These are phyloP conservation scores for Anhinga anhinga DNA, from an alignment of 2,113 vertebrate genomes.

Conservation along the genomic window DNA sequence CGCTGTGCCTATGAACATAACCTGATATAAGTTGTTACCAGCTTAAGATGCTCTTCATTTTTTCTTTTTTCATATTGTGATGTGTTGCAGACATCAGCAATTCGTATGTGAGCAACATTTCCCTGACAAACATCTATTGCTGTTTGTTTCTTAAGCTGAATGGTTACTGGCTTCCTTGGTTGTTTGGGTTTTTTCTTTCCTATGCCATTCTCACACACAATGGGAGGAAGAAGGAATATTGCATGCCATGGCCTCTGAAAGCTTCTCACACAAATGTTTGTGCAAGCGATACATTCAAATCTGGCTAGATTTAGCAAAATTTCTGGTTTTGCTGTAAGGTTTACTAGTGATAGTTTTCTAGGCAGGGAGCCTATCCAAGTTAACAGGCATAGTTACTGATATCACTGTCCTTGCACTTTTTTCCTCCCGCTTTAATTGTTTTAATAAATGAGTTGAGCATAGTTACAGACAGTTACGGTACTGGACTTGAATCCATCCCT, in stretches of 20 bases:
- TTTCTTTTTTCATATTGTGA: background rate
- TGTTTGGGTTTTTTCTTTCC: background rate
- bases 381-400: background rate
- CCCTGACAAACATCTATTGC: background rate
- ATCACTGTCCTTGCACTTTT: background rate
- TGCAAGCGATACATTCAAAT: background rate
- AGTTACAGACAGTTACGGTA: background rate
- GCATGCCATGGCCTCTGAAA: background rate
- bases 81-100: background rate
- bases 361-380: background rate
- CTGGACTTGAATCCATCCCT: background rate
- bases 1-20: background rate
- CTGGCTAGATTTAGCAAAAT: background rate
- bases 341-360: background rate
- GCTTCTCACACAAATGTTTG: background rate
- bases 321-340: background rate
- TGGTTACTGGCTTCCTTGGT: background rate
- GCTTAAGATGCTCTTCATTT: background rate
- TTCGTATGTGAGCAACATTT: background rate
- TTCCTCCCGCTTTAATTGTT: background rate
- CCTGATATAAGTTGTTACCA: rapidly evolving
- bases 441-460: background rate
- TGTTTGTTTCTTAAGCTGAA: background rate
- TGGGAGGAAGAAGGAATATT: background rate
- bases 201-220: background rate